Evolutionary conservation across 2,888 invertebrate species (phyloP).

Genomic region (Pyrrhosoma nymphula): DNA sequence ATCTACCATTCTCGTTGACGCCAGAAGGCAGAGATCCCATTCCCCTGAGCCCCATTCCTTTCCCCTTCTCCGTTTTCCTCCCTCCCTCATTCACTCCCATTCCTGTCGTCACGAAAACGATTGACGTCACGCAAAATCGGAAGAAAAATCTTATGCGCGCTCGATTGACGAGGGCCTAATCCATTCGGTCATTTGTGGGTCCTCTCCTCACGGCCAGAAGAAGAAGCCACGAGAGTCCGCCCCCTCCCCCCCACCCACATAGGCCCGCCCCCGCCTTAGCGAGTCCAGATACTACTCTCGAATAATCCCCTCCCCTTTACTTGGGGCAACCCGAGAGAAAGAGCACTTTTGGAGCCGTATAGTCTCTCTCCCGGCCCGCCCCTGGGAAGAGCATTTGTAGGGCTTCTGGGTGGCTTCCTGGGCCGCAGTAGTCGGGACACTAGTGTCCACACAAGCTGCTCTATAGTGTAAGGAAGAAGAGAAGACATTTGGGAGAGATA

Average conservation of each 20-base stretch:
- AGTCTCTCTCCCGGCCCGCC: neutral
- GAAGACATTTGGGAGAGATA: neutral
- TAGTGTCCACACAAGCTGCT: no score
- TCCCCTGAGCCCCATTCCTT: no score
- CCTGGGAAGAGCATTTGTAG: neutral
- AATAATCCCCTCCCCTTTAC: no score
- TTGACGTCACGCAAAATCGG: constrained; percentile 22
- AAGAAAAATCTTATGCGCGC: neutral
- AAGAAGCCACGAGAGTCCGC: neutral
- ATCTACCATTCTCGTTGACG: no score
- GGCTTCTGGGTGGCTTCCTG: neutral
- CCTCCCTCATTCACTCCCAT: neutral
- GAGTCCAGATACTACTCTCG: neutral
- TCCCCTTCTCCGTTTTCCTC: no score
- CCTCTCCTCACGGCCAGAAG: neutral
- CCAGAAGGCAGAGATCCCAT: no score
- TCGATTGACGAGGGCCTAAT: neutral
- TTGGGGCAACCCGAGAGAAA: no score
- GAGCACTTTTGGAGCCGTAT: no score
- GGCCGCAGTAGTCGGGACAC: neutral
- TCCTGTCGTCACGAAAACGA: neutral
- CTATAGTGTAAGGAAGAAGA: no score
- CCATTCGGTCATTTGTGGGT: constrained; percentile 2
- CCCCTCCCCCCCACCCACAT: neutral
- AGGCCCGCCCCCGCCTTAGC: neutral